Evolutionary conservation across 2,797 vertebrate genomes (phyloP).

Genomic region (Acipenser oxyrinchus): DNA sequence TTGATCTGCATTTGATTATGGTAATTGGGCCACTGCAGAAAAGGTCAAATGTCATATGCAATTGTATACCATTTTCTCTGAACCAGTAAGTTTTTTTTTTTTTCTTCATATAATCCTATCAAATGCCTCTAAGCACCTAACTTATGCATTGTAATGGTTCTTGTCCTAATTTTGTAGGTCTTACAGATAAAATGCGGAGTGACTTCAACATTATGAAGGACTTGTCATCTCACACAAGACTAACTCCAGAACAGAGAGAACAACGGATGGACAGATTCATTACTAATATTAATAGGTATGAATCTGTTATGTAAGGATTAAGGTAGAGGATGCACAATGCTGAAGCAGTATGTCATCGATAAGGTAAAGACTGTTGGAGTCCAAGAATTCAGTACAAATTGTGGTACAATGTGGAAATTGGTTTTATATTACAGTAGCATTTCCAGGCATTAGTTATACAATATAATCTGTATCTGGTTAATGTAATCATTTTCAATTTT

Average conservation of each 20-base stretch:
- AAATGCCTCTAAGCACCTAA: neutral
- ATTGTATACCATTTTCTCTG: too few relatives aligned
- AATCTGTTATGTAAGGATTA: neutral
- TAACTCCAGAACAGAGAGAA: slow-evolving; percentile 73
- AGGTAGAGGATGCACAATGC: too few relatives aligned
- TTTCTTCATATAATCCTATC: neutral
- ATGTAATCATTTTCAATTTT: too few relatives aligned
- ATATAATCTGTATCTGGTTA: neutral
- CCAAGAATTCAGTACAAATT: neutral
- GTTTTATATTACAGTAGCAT: neutral
- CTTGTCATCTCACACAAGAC: slow-evolving; percentile 67
- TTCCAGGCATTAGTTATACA: neutral
- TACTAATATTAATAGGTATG: slow-evolving; percentile 64
- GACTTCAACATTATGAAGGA: slow-evolving; percentile 89
- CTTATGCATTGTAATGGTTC: neutral
- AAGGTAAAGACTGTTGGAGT: too few relatives aligned
- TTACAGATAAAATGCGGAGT: slow-evolving; percentile 83
- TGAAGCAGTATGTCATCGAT: too few relatives aligned
- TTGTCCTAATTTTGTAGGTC: slow-evolving; percentile 52
- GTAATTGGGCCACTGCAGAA: neutral
- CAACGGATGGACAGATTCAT: slow-evolving; percentile 67
- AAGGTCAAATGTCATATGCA: neutral
- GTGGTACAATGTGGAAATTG: neutral
- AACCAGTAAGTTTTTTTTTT: neutral
- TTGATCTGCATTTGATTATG: neutral